Percentiles rank a stretch among this genome's conserved stretches.
Conservation (phyloP, 2,113 vertebrate genomes). For the Misgurnus anguillicaudatus region DNA sequence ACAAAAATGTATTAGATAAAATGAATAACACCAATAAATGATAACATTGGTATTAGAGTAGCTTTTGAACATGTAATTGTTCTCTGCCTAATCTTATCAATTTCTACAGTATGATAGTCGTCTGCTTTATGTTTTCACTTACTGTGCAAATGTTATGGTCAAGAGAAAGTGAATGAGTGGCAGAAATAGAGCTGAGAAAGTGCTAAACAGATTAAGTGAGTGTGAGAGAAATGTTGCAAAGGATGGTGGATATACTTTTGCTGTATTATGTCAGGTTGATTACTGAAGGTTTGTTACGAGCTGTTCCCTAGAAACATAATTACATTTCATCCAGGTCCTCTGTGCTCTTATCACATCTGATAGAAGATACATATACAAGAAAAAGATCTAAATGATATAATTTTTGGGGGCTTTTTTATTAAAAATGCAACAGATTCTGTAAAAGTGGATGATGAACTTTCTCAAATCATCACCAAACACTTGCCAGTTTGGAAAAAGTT, state of each 20-base stretch:
- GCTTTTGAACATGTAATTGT: too few relatives aligned
- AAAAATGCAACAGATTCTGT: too few relatives aligned
- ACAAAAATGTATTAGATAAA: too few relatives aligned
- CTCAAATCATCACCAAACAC: too few relatives aligned
- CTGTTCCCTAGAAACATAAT: conserved; percentile 21
- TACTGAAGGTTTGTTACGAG: conserved; percentile 21
- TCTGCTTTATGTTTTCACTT: conserved; percentile 39
- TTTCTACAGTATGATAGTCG: conserved; percentile 21
- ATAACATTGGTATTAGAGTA: too few relatives aligned
- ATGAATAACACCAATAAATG: too few relatives aligned
- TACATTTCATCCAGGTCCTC: background rate
- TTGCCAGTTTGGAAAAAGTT: too few relatives aligned
- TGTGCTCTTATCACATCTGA: conserved; percentile 12
- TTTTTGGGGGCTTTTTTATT: too few relatives aligned
- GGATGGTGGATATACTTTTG: conserved; percentile 8
- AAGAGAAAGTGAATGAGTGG: background rate
- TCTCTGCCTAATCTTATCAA: too few relatives aligned
- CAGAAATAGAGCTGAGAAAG: conserved; percentile 21
- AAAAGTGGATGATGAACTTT: too few relatives aligned
- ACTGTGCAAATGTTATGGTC: conserved; percentile 3
- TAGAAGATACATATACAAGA: too few relatives aligned
- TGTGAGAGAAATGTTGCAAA: conserved; percentile 7
- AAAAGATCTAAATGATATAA: too few relatives aligned
- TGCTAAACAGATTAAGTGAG: conserved; percentile 8
- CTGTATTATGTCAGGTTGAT: conserved; percentile 32